Percentiles rank a stretch among this genome's conserved stretches.
Conservation (phyloP, 2,113 vertebrate species). For the Shinisaurus crocodilurus region DNA sequence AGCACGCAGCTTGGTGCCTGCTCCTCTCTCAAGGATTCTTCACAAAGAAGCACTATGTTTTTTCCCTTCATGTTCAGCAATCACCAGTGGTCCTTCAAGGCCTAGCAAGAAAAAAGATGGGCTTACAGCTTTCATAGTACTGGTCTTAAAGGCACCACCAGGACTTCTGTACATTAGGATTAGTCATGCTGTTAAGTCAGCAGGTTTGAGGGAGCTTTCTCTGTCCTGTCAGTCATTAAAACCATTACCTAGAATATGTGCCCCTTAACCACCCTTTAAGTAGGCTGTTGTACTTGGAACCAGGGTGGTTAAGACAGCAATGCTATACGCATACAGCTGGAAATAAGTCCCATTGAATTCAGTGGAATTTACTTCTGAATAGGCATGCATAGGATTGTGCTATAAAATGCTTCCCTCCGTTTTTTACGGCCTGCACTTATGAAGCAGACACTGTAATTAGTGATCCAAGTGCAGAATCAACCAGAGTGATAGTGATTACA, state of each 20-base stretch:
- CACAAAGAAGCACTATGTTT: neutral
- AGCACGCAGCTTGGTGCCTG: too few species aligned
- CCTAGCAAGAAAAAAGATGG: too few species aligned
- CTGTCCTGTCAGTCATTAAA: neutral
- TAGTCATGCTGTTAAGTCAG: neutral
- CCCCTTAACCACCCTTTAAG: neutral
- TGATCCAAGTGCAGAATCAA: neutral
- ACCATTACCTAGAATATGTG: neutral
- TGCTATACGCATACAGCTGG: neutral
- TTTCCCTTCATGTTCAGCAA: neutral
- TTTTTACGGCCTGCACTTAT: neutral
- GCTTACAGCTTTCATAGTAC: neutral
- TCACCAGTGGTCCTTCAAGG: neutral
- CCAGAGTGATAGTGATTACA: neutral
- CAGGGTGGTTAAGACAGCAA: neutral
- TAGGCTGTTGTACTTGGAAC: neutral
- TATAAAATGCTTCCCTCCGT: neutral
- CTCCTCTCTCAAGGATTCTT: neutral
- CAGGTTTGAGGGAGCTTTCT: neutral
- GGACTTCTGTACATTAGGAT: neutral
- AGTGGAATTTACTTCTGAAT: neutral
- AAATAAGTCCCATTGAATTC: neutral
- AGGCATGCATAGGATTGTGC: neutral
- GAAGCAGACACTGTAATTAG: neutral
- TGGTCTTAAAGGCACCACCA: neutral